These are phyloP conservation scores for Drosophila parthenogenetica DNA, from an alignment of 2,888 invertebrate species.

Conservation along the genomic window DNA sequence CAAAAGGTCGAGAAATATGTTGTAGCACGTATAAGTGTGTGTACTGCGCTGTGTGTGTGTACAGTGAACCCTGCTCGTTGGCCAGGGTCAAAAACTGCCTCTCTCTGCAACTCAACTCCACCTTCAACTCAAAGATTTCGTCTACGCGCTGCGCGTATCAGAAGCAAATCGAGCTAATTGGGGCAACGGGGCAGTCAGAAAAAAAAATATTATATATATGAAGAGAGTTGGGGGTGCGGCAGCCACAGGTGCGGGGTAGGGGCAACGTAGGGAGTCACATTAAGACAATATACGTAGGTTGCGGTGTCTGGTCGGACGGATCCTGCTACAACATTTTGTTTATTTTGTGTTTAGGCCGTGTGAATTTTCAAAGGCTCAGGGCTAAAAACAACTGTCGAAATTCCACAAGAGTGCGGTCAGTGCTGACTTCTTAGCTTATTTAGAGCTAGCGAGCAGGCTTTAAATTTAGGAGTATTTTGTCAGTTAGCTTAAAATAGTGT, in stretches of 20 bases:
- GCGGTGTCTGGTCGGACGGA: constrained; percentile 36
- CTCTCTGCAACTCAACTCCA: constrained; percentile 36
- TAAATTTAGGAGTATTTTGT: too few relatives aligned
- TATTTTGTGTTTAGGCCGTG: constrained; percentile 82
- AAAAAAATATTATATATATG: constrained; percentile 2
- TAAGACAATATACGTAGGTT: constrained; percentile 66
- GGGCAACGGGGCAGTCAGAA: constrained; percentile 70
- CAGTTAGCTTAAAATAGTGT: too few relatives aligned
- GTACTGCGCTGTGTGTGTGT: neutral
- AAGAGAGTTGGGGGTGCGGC: constrained; percentile 7
- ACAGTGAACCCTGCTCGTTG: constrained; percentile 41
- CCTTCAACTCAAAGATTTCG: constrained; percentile 38
- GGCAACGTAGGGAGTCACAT: constrained; percentile 64
- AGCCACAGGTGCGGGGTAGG: neutral
- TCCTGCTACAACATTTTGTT: constrained; percentile 78
- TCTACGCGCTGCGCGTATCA: constrained; percentile 81
- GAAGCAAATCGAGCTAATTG: constrained; percentile 85
- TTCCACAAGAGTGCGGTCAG: constrained; percentile 45
- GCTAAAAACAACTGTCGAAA: constrained; percentile 72
- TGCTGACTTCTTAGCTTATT: too few relatives aligned
- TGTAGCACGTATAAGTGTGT: neutral
- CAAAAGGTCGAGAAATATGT: constrained; percentile 82
- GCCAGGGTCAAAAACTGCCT: constrained; percentile 54
- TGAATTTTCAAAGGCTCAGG: constrained; percentile 82
- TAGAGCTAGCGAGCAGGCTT: too few relatives aligned